Evolutionary conservation across 2,797 vertebrate genomes (phyloP).

Genomic region (Leptoclinus maculatus): DNA sequence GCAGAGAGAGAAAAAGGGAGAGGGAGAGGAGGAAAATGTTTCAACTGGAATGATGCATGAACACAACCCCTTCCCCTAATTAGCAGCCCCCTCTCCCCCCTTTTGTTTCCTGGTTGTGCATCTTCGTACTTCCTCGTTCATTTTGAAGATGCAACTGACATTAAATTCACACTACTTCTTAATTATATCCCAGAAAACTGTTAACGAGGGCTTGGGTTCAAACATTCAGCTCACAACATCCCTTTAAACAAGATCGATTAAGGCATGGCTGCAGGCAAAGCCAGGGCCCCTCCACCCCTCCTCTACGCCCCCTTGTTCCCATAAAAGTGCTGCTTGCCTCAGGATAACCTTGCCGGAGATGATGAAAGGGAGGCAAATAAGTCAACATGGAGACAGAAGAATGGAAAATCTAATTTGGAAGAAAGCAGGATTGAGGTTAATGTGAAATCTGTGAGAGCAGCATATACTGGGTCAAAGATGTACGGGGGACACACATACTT

Average conservation of each 20-base stretch:
- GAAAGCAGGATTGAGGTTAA: slow-evolving; percentile 70
- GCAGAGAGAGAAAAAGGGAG: slow-evolving; percentile 43
- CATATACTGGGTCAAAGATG: slow-evolving; percentile 41
- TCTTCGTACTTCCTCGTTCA: slow-evolving; percentile 47
- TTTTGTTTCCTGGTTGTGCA: slow-evolving; percentile 58
- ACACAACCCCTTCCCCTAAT: slow-evolving; percentile 71
- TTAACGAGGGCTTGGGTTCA: slow-evolving; percentile 79
- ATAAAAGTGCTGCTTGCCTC: slow-evolving; percentile 76
- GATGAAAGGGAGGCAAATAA: slow-evolving; percentile 82
- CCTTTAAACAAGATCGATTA: slow-evolving; percentile 82
- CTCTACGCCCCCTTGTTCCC: slow-evolving; percentile 65
- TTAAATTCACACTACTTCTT: slow-evolving; percentile 76
- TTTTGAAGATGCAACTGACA: slow-evolving; percentile 76
- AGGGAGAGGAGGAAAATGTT: slow-evolving; percentile 63
- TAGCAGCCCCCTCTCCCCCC: slow-evolving; percentile 45
- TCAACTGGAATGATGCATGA: slow-evolving; percentile 71
- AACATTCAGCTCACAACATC: slow-evolving; percentile 76
- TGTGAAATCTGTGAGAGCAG: slow-evolving; percentile 47
- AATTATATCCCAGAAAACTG: slow-evolving; percentile 83
- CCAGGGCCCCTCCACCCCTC: slow-evolving; percentile 36
- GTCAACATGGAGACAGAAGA: slow-evolving; percentile 72
- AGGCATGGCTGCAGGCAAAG: slow-evolving; percentile 67
- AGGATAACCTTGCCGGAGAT: slow-evolving; percentile 81
- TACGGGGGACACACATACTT: not conserved
- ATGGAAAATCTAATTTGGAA: slow-evolving; percentile 72